A percentile compares a stretch with the other conserved stretches of the same genome.
These are phyloP conservation scores for Chelmon rostratus DNA, from an alignment of 2,797 vertebrate species.

Conservation along the genomic window DNA sequence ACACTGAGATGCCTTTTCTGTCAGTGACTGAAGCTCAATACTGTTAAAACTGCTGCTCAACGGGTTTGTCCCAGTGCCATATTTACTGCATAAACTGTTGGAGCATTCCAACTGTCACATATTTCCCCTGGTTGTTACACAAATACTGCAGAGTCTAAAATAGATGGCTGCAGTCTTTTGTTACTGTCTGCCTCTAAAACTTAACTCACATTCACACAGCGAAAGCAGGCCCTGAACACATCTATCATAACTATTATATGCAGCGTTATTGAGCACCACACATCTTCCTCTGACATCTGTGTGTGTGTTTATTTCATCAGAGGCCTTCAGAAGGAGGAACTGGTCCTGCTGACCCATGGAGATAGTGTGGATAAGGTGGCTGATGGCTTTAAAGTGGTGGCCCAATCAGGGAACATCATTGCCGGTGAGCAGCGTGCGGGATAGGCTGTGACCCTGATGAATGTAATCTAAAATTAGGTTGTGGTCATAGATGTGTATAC, in stretches of 20 bases:
- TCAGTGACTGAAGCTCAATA: constrained; percentile 1
- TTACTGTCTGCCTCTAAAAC: constrained; percentile 10
- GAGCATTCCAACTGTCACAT: constrained; percentile 37
- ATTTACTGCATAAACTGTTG: constrained; percentile 35
- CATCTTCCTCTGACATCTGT: constrained; percentile 24
- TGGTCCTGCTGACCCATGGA: constrained; percentile 96
- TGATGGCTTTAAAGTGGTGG: constrained; percentile 98
- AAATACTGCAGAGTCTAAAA: constrained; percentile 51
- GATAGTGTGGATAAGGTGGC: constrained; percentile 99
- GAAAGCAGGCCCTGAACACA: not conserved
- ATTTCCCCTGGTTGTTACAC: constrained; percentile 29
- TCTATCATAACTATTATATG: not conserved
- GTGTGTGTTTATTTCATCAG: constrained; percentile 76
- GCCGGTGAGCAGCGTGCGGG: constrained; percentile 86
- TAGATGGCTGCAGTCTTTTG: constrained; percentile 28
- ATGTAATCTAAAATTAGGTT: constrained; percentile 4
- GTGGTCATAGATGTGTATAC: not conserved
- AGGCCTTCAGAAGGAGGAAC: constrained; percentile 97
- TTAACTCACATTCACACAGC: constrained; percentile 14
- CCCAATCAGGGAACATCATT: constrained; percentile 96
- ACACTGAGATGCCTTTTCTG: not conserved
- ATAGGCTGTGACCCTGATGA: not conserved
- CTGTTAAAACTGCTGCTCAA: constrained; percentile 6
- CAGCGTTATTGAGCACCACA: not conserved
- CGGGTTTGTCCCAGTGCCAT: constrained; percentile 20